Evolutionary conservation across 2,113 vertebrate genomes (phyloP).

Genomic region (Maccullochella peelii): DNA sequence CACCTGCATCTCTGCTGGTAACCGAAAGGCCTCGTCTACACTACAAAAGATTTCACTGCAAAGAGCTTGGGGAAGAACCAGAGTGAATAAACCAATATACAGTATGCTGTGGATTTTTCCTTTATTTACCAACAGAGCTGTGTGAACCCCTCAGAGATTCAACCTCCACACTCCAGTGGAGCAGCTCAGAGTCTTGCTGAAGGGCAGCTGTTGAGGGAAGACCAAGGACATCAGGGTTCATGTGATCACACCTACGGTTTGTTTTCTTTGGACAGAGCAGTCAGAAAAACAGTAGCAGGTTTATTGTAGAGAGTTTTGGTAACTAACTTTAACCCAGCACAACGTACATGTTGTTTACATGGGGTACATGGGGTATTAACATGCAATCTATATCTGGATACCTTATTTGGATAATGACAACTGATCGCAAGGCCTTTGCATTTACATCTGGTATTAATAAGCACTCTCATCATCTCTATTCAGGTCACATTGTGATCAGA

Average conservation of each 20-base stretch:
- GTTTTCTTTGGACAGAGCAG: neutral
- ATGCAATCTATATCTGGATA: neutral
- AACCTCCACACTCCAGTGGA: neutral
- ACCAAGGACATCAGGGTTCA: neutral
- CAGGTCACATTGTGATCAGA: neutral
- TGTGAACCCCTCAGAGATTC: slow-evolving; percentile 18
- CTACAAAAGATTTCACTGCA: slow-evolving; percentile 55
- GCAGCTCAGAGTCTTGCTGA: slow-evolving; percentile 27
- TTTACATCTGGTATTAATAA: neutral
- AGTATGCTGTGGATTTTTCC: slow-evolving; percentile 9
- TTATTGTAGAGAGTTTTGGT: neutral
- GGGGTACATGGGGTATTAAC: neutral
- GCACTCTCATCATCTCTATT: neutral
- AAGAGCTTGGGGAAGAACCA: slow-evolving; percentile 30
- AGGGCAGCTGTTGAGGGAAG: slow-evolving; percentile 32
- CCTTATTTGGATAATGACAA: neutral
- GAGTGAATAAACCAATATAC: slow-evolving; percentile 42
- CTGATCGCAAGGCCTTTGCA: neutral
- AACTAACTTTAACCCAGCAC: neutral
- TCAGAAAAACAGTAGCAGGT: neutral
- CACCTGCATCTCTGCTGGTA: slow-evolving; percentile 56
- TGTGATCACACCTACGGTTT: neutral
- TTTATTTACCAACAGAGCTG: slow-evolving; percentile 20
- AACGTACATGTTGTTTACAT: no score
- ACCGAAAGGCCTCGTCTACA: slow-evolving; percentile 48